A percentile compares a stretch with the other conserved stretches of the same genome.
Evolutionary conservation across 2,888 invertebrate species (phyloP).

Genomic region (Melipona beecheii): DNA sequence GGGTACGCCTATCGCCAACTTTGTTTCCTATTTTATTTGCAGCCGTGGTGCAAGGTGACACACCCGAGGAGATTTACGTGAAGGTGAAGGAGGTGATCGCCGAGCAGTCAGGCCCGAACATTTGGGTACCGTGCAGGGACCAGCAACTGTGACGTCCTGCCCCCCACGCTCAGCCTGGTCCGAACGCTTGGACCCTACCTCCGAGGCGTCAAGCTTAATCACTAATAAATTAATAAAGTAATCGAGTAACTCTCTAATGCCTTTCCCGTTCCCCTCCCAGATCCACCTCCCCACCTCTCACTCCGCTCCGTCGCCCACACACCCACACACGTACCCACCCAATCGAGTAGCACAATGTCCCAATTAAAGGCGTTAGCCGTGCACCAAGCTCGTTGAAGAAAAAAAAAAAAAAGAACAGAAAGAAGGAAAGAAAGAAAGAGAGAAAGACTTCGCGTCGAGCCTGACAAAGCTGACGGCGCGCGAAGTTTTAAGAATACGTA

Average conservation of each 20-base stretch:
- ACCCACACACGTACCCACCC: constrained; percentile 61
- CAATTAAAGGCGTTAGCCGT: constrained; percentile 39
- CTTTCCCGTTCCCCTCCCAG: constrained; percentile 63
- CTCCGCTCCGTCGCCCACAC: constrained; percentile 33
- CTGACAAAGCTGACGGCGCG: constrained; percentile 1
- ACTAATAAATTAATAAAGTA: constrained; percentile 68
- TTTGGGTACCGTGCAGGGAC: constrained; percentile 97
- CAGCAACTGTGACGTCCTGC: constrained; percentile 95
- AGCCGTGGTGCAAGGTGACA: constrained; percentile 98
- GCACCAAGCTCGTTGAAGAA: constrained; percentile 38
- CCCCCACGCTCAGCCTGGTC: constrained; percentile 78
- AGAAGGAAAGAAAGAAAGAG: not conserved
- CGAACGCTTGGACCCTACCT: constrained; percentile 82
- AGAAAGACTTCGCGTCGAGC: constrained; percentile 15
- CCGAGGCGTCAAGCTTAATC: constrained; percentile 80
- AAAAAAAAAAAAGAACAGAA: not conserved
- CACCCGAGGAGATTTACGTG: constrained; percentile 98
- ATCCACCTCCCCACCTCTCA: constrained; percentile 30
- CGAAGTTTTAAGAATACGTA: not conserved
- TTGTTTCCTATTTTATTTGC: constrained; percentile 70
- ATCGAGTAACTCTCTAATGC: constrained; percentile 76
- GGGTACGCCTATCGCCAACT: not conserved
- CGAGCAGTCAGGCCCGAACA: constrained; percentile 97
- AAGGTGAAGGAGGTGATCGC: constrained; percentile 97
- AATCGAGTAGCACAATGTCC: constrained; percentile 76